phyloP scores from a whole-genome alignment of 2,888 invertebrate genomes.

The Drosophila rubida region DNA sequence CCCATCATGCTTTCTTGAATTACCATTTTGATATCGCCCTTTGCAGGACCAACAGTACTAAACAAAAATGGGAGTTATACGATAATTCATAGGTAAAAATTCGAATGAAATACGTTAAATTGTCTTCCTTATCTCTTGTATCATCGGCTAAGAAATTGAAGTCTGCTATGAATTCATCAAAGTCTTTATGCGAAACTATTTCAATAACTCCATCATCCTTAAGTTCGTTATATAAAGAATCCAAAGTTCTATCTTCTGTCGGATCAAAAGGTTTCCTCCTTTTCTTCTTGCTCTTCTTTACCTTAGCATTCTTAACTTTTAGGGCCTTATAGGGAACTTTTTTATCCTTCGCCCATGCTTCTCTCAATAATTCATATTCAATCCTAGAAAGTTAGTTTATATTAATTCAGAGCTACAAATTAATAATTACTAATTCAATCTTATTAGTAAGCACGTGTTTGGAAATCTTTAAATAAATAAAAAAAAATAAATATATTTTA shows the following conservation, averaged over 20 bases:
- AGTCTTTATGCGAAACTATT: constrained; percentile 85
- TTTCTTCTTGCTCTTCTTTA: constrained; percentile 81
- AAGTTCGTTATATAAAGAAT: constrained; percentile 89
- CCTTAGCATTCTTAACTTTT: constrained; percentile 64
- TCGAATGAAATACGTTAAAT: constrained; percentile 58
- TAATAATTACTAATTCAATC: background rate
- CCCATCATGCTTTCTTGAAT: constrained; percentile 85
- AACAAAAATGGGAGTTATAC: background rate
- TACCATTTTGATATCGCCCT: constrained; percentile 87
- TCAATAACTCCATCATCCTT: constrained; percentile 86
- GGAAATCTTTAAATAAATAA: no score
- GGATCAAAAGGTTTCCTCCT: constrained; percentile 86
- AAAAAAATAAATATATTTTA: constrained; percentile 29
- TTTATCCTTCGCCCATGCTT: constrained; percentile 83
- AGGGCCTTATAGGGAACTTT: constrained; percentile 75
- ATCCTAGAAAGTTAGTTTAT: constrained; percentile 58
- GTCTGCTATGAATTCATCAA: constrained; percentile 89
- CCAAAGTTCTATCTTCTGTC: constrained; percentile 87
- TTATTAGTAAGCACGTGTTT: background rate
- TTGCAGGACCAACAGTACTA: constrained; percentile 83
- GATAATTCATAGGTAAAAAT: background rate
- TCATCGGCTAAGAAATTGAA: constrained; percentile 87
- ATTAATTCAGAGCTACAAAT: background rate
- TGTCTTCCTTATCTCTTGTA: constrained; percentile 70
- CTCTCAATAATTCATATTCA: constrained; percentile 83